Percentiles rank a stretch among this genome's conserved stretches.
These are phyloP conservation scores for Crotalus viridis DNA, from an alignment of 2,113 vertebrate genomes.

Conservation along the genomic window DNA sequence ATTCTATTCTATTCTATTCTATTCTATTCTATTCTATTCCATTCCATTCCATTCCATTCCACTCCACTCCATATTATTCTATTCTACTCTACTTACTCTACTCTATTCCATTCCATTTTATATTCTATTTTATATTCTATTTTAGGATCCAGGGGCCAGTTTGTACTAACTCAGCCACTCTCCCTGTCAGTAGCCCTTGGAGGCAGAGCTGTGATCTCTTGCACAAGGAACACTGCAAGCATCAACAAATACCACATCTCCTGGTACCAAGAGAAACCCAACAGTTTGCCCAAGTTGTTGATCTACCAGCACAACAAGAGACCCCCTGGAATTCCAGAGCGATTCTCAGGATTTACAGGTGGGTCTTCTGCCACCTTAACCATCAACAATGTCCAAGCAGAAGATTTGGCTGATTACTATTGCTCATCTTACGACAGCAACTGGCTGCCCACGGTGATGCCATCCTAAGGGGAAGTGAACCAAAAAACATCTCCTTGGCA, in stretches of 20 bases:
- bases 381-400: background rate
- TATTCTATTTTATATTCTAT: background rate
- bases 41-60: too few species aligned
- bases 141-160: slow-evolving; percentile 2
- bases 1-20: too few species aligned
- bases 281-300: rapidly evolving
- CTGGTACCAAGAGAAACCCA: slow-evolving; percentile 31
- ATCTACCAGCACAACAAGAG: rapidly evolving
- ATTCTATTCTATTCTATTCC: rapidly evolving
- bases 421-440: background rate
- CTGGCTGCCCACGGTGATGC: background rate
- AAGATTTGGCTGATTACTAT: background rate
- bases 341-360: background rate
- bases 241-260: rapidly evolving
- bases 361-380: slow-evolving; percentile 5
- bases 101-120: background rate
- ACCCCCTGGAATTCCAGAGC: background rate
- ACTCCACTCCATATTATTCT: too few species aligned
- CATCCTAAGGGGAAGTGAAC: background rate
- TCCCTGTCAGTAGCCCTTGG: slow-evolving; percentile 1
- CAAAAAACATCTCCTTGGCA: background rate
- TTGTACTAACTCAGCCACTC: background rate
- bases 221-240: background rate
- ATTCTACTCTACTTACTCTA: too few species aligned
- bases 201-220: background rate